Base-by-base conservation (phyloP, 2,888 invertebrate species). In the Tachystola acroxantha region DNA sequence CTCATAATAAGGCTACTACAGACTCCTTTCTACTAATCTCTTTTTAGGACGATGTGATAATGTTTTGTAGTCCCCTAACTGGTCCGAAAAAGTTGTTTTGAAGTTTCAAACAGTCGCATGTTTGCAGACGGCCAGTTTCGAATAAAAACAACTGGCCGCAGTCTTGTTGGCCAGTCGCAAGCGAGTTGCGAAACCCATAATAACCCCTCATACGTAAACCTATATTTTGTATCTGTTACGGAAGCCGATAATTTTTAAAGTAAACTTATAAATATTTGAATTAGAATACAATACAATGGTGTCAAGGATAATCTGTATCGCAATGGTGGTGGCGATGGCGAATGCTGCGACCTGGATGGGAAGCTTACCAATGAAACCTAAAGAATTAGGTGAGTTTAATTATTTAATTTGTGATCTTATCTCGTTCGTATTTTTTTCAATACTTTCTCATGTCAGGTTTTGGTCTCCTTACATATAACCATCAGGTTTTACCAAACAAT, bases 101-200 rank as follows among this genome's bases (percentile, higher is more conserved):
- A n/a, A n/a, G n/a, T n/a, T n/a, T 30, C 24, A n/a, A 4, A n/a
- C 7, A 14, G 20, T 20, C 20, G 27, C 27, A 6, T n/a, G 20
- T 28, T 16, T 28, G 59, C 42, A 37, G 40, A 9, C 50, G 16
- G 62, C 61, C 59, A 48, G 57, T 47, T 52, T 45, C 38, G 57
- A 63, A 81, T 81, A 81, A 73, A 81, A 78, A 73, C 76, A 73
- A 63, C 56, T 50, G 50, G 43, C 42, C 33, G 51, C 37, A 43
- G 49, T 42, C 37, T 25, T 32, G 42, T 32, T 33, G 49, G 62
- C 48, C 81, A 81, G 79, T 81, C 63, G 61, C 42, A 53, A n/a
- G 20, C 10, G 22, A 22, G 22, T 14, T 24, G 35, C 14, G n/a
- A 10, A 20, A 7, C 9, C 27, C 4, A 27, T n/a, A n/a, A 24